Percentiles rank a stretch among this genome's conserved stretches.
These are phyloP conservation scores for Leptinotarsa defecta DNA, from an alignment of 1,140 invertebrate genomes.

Conservation along the genomic window DNA sequence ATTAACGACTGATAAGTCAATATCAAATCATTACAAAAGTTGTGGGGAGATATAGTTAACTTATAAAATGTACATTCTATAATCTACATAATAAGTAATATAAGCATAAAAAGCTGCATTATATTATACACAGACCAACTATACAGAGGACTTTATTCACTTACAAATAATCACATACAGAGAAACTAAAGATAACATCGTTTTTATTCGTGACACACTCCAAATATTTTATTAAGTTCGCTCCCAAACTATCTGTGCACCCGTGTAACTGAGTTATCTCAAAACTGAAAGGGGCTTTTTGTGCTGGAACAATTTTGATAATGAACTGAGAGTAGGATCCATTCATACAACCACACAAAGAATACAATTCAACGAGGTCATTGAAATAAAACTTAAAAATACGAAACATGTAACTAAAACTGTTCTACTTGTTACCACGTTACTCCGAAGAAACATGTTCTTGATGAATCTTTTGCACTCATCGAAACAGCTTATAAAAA, in stretches of 20 bases:
- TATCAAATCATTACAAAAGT: constrained; percentile 35
- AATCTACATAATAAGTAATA: constrained; percentile 30
- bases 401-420: constrained; percentile 31
- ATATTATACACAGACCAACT: constrained; percentile 35
- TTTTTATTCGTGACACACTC: neutral
- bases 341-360: constrained; percentile 41
- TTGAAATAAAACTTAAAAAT: constrained; percentile 13
- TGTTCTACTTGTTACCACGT: constrained; percentile 35
- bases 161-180: constrained; percentile 16
- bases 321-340: constrained; percentile 13
- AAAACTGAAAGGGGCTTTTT: neutral
- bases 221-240: no score
- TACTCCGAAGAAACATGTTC: constrained; percentile 30
- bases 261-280: no score
- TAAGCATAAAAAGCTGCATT: constrained; percentile 39
- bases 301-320: neutral
- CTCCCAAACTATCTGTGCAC: no score
- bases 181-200: neutral
- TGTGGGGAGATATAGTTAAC: constrained; percentile 27
- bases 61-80: constrained; percentile 34
- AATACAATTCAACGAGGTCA: constrained; percentile 24
- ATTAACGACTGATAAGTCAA: constrained; percentile 34
- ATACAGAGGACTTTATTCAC: constrained; percentile 27
- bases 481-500: constrained; percentile 29
- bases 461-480: neutral